Evolutionary conservation across 2,797 vertebrate species (phyloP).

Genomic region (Taenioides sp.): DNA sequence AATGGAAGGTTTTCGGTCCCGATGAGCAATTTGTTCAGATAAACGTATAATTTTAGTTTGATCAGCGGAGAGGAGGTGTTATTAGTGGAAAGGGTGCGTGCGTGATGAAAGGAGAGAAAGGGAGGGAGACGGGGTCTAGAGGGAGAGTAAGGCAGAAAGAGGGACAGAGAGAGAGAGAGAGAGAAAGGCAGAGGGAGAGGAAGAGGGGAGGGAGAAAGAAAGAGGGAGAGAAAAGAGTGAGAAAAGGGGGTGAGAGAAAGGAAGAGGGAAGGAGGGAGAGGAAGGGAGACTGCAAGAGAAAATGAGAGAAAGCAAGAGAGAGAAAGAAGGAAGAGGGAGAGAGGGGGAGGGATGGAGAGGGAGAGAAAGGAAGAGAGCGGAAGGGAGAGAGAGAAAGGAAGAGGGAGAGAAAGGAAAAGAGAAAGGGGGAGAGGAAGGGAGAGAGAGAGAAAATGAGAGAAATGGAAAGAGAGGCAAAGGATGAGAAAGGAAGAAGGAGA

Average conservation of each 20-base stretch:
- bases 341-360: too few relatives aligned
- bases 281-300: neutral
- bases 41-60: conserved; percentile 56
- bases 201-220: neutral
- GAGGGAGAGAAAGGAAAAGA: too few relatives aligned
- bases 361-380: too few relatives aligned
- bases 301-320: neutral
- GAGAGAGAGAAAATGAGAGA: too few relatives aligned
- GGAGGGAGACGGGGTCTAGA: neutral
- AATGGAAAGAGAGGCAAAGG: too few relatives aligned
- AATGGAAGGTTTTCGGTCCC: conserved; percentile 49
- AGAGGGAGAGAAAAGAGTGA: neutral
- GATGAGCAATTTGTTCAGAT: conserved; percentile 44
- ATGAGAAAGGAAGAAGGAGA: too few relatives aligned
- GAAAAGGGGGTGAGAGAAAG: too few relatives aligned
- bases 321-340: too few relatives aligned
- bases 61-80: conserved; percentile 35
- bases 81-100: conserved; percentile 38
- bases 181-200: too few relatives aligned
- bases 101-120: neutral
- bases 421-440: too few relatives aligned
- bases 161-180: neutral
- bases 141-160: neutral
- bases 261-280: too few relatives aligned
- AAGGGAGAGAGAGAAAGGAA: too few relatives aligned